Evolutionary conservation across 2,113 vertebrate genomes (phyloP), one percentile per base, ranked within the genome.

Genomic region (Microtus pennsylvanicus): DNA sequence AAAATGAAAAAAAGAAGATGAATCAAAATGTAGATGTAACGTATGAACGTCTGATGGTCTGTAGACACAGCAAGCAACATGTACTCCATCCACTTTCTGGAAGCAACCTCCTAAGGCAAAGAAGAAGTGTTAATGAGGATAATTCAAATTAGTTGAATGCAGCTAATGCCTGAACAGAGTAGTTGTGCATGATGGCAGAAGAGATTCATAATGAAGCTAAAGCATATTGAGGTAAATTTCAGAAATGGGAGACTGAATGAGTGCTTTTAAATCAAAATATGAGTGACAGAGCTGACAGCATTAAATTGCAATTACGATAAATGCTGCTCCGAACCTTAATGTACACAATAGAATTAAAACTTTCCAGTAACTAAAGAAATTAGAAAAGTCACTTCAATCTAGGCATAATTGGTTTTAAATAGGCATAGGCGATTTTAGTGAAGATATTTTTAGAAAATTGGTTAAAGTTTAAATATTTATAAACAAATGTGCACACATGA

Each of bases 121-220:
- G 63, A 96, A 90, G 67, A 89, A 19, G 42, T 94, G 70, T 88
- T 91, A 90, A 94, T 13, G 88, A 75, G 65, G 21, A 90, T 93
- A 95, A 97, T 97, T 98, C 96, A 12, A 95, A 83, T 55, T 26
- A 45, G 1, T 50, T 87, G 91, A 91, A 94, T 92, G 87, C 28
- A 70, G 47, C 45, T 96, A 85, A 87, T 94, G 97, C 94, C 45
- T 89, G 90, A 97, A n/a, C 86, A 94, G 17, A 95, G 88, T 94
- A 89, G 91, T 67, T 42, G 90, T 90, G 52, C 65, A 30, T 97
- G 90, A 45, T 89, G 75, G 61, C 52, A 97, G 72, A 96, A 94
- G 10, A 97, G 80, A 50, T 78, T 96, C 96, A 82, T 82, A 93
- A 97, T 70, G 95, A 97, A 98, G 75, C 80, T 93, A 74, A 95